These are phyloP conservation scores for Trachythela sp. DNA, from an alignment of 64 coral and sea anemone species.

Conservation along the genomic window DNA sequence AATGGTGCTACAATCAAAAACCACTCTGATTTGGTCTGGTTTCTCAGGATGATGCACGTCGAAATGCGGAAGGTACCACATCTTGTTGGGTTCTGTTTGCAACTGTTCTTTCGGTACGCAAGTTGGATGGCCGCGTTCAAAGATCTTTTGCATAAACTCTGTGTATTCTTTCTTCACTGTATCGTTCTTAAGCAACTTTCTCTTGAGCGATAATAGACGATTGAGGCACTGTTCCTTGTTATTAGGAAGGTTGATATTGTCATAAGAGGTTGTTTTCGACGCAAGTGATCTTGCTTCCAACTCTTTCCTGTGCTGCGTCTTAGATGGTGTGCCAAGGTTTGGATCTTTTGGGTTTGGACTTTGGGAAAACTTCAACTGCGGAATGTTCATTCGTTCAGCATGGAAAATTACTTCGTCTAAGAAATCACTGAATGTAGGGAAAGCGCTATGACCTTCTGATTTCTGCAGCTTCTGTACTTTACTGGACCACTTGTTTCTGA, in stretches of 20 bases:
- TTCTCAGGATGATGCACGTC: background rate
- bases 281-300: too few species aligned
- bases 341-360: background rate
- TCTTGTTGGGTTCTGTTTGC: background rate
- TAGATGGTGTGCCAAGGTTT: background rate
- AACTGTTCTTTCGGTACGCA: background rate
- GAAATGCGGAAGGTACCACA: constrained; percentile 23
- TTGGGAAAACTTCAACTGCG: background rate
- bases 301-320: background rate
- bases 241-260: background rate
- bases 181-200: background rate
- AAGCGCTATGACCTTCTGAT: too few species aligned
- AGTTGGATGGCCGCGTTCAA: background rate
- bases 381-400: too few species aligned
- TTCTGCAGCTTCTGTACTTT: too few species aligned
- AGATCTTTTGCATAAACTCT: constrained; percentile 18
- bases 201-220: background rate
- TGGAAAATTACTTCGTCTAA: too few species aligned
- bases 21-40: constrained; percentile 15
- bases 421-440: too few species aligned
- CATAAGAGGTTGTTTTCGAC: background rate
- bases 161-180: background rate
- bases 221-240: background rate
- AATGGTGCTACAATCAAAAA: constrained; percentile 8
- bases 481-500: too few species aligned